phyloP scores from a whole-genome alignment of 2,113 vertebrate species.

The Protobothrops mucrosquamatus region DNA sequence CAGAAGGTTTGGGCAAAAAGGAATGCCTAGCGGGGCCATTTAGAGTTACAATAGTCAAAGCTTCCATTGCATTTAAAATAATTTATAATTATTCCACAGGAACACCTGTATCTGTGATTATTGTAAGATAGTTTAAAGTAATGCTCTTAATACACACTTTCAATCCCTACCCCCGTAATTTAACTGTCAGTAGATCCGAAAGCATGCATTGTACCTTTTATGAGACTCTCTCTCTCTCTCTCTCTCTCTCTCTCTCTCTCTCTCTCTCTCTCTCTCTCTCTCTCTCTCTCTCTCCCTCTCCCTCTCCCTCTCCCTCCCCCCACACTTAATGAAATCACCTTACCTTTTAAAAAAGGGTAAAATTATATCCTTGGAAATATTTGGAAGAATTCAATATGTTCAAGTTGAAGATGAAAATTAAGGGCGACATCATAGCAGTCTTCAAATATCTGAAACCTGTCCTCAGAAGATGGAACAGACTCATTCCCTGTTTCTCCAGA shows the following conservation, averaged over 20 bases:
- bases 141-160: not conserved
- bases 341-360: not conserved
- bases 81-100: not conserved
- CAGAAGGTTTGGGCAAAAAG: not conserved
- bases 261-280: not conserved
- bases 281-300: not conserved
- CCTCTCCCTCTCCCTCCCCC: too few species aligned
- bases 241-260: not conserved
- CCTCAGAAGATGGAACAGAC: not conserved
- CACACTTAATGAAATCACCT: not conserved
- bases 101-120: not conserved
- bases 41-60: not conserved
- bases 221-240: not conserved
- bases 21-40: not conserved
- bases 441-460: not conserved
- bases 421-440: too few species aligned
- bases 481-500: not conserved
- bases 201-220: not conserved
- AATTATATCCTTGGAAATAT: not conserved
- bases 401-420: not conserved
- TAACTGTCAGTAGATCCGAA: not conserved
- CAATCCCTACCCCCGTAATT: not conserved
- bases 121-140: not conserved
- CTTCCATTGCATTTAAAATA: not conserved
- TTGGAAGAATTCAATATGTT: not conserved